A percentile compares a stretch with the other conserved stretches of the same genome.
Evolutionary conservation across 1,140 invertebrate genomes (phyloP).

Genomic region (Chrysoperla carnea): DNA sequence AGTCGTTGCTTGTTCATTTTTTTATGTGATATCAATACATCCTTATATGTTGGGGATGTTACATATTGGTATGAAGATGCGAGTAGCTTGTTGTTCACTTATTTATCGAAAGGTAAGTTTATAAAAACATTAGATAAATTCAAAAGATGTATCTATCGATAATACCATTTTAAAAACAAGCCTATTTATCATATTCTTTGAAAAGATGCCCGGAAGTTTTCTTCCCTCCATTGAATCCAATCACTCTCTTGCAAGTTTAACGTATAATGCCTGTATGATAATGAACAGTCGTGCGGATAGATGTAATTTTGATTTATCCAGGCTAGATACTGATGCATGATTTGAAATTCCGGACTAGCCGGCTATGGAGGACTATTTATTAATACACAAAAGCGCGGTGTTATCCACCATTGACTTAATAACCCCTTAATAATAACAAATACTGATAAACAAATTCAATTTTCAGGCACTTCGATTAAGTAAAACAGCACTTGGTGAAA

Average conservation of each 20-base stretch:
- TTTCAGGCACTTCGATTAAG: constrained; percentile 43
- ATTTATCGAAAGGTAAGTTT: constrained; percentile 61
- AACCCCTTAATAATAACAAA: too few relatives aligned
- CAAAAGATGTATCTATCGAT: neutral
- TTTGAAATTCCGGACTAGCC: too few relatives aligned
- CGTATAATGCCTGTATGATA: too few relatives aligned
- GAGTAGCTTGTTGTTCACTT: constrained; percentile 57
- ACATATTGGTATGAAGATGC: constrained; percentile 62
- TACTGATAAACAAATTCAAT: constrained; percentile 3
- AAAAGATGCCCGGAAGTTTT: too few relatives aligned
- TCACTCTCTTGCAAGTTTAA: too few relatives aligned
- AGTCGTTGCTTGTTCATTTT: constrained; percentile 46
- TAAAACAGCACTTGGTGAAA: constrained; percentile 50
- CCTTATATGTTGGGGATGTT: constrained; percentile 57
- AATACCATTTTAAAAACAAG: neutral
- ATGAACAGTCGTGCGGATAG: too few relatives aligned
- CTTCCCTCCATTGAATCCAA: too few relatives aligned
- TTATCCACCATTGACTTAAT: too few relatives aligned
- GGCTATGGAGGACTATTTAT: too few relatives aligned
- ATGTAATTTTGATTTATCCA: too few relatives aligned
- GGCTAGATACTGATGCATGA: too few relatives aligned
- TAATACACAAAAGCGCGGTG: too few relatives aligned
- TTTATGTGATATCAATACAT: constrained; percentile 56
- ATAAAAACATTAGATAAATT: constrained; percentile 1
- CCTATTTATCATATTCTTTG: neutral